A percentile compares a stretch with the other conserved stretches of the same genome.
Evolutionary conservation across 2,113 vertebrate species (phyloP).

Genomic region (Alethe castanea): DNA sequence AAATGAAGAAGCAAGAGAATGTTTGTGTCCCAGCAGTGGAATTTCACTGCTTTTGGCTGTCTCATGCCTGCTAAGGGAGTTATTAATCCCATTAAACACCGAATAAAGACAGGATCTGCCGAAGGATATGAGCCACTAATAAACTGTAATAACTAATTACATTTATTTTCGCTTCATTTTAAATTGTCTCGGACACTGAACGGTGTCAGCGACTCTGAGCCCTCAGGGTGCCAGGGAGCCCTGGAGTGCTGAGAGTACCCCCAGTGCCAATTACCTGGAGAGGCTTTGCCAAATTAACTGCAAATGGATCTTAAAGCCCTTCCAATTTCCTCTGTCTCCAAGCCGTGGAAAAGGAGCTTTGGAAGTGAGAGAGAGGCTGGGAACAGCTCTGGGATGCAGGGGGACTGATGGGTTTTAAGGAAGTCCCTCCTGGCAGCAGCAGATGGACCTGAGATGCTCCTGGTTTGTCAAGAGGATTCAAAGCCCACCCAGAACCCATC

Average conservation of each 20-base stretch:
- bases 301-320: not conserved
- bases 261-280: not conserved
- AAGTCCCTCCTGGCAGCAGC: not conserved
- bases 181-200: not conserved
- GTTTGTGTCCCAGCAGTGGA: not conserved
- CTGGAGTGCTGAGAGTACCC: not conserved
- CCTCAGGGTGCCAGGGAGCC: not conserved
- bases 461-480: not conserved
- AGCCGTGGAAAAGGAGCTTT: not conserved
- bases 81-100: slow-evolving; percentile 39
- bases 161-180: slow-evolving; percentile 25
- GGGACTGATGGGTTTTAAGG: not conserved
- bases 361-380: not conserved
- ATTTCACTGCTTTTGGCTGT: not conserved
- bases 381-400: not conserved
- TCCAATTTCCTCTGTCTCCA: not conserved
- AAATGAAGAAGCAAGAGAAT: not conserved
- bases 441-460: not conserved
- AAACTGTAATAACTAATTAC: slow-evolving; percentile 50
- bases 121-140: slow-evolving; percentile 20
- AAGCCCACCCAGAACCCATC: not conserved
- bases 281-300: not conserved
- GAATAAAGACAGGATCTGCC: slow-evolving; percentile 7
- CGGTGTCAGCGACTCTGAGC: not conserved
- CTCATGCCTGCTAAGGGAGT: slow-evolving; percentile 13